phyloP scores from a whole-genome alignment of 2,888 invertebrate genomes.

The Onchidella celtica region DNA sequence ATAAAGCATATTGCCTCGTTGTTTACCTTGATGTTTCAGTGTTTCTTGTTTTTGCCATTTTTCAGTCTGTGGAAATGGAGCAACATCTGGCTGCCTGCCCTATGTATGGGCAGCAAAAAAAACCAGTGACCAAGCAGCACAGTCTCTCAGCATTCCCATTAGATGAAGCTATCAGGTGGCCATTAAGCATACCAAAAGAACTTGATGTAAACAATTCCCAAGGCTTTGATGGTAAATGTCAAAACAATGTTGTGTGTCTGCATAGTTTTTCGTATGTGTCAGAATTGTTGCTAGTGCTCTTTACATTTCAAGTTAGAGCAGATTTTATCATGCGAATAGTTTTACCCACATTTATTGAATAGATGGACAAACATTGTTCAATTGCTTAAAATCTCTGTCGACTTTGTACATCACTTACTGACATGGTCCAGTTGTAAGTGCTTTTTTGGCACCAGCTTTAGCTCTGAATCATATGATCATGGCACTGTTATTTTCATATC shows the following conservation, averaged over 20 bases:
- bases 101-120: neutral
- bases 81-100: neutral
- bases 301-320: too few relatives aligned
- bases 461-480: too few relatives aligned
- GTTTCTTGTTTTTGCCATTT: neutral
- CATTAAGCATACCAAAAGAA: neutral
- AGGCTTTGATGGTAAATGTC: constrained; percentile 35
- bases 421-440: too few relatives aligned
- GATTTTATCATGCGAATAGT: too few relatives aligned
- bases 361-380: too few relatives aligned
- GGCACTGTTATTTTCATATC: too few relatives aligned
- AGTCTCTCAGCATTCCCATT: neutral
- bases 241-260: neutral
- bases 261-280: neutral
- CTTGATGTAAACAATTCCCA: neutral
- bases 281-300: too few relatives aligned
- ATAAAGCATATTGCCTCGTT: too few relatives aligned
- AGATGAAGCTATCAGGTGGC: constrained; percentile 33
- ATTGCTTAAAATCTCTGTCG: too few relatives aligned
- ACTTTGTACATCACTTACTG: too few relatives aligned
- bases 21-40: neutral
- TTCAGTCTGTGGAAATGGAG: constrained; percentile 20
- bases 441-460: too few relatives aligned
- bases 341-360: too few relatives aligned
- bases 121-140: neutral